These are phyloP conservation scores for Zosterops lateralis DNA, from an alignment of 2,113 vertebrate genomes.

Conservation along the genomic window DNA sequence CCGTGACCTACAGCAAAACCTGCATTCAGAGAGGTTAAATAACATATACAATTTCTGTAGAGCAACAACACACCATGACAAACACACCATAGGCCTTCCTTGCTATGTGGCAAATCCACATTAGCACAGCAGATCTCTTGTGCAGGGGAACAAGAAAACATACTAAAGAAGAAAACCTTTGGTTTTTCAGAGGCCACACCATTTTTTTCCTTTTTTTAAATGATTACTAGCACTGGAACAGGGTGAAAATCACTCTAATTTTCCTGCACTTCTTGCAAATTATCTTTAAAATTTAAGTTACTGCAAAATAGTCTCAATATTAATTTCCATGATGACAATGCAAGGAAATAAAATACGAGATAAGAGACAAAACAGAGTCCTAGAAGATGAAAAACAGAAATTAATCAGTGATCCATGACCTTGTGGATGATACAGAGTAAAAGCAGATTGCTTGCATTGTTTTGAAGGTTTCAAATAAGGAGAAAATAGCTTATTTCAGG, in stretches of 20 bases:
- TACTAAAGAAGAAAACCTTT: not conserved
- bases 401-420: not conserved
- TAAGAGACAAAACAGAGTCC: not conserved
- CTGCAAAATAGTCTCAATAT: not conserved
- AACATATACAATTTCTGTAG: not conserved
- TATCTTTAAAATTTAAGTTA: not conserved
- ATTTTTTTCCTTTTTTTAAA: not conserved
- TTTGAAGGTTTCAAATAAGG: not conserved
- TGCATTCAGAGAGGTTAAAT: not conserved
- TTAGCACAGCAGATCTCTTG: not conserved
- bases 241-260: not conserved
- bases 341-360: not conserved
- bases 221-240: not conserved
- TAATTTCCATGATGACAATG: not conserved
- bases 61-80: not conserved
- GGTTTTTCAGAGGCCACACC: not conserved
- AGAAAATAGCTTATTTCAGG: not conserved
- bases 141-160: not conserved
- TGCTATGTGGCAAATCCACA: not conserved
- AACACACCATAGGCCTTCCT: not conserved
- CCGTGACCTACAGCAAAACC: not conserved
- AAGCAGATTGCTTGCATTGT: conserved; percentile 27
- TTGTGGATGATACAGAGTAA: not conserved
- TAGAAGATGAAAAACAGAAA: conserved; percentile 2
- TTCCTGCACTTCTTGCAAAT: accelerated